phyloP scores from a whole-genome alignment of 2,113 vertebrate species.

The Rhombomys opimus region DNA sequence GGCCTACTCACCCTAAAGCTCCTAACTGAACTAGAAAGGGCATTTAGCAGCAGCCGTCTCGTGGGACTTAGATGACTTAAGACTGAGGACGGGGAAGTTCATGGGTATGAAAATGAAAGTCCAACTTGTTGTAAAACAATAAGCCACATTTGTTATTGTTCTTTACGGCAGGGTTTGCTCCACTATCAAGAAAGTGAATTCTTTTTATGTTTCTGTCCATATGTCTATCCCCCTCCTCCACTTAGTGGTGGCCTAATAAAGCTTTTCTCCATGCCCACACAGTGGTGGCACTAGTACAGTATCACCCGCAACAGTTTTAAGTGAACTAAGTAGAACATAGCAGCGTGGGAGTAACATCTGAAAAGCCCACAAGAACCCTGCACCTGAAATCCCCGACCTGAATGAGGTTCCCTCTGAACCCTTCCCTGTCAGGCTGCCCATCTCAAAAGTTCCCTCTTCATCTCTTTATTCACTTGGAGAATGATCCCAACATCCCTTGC shows the following conservation, averaged over 20 bases:
- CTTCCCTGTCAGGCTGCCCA: not conserved
- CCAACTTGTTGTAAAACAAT: not conserved
- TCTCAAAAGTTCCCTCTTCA: not conserved
- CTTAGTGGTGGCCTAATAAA: not conserved
- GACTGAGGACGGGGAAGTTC: constrained; percentile 22
- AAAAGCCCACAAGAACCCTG: not conserved
- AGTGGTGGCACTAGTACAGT: not conserved
- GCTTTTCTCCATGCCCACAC: too few relatives aligned
- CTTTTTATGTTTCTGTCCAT: not conserved
- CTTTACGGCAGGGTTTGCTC: not conserved
- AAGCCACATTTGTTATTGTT: not conserved
- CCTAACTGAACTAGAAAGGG: not conserved
- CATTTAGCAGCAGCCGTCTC: not conserved
- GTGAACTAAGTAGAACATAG: not conserved
- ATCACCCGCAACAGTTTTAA: not conserved
- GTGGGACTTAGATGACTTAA: not conserved
- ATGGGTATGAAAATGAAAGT: not conserved
- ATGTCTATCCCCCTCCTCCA: not conserved
- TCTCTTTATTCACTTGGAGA: not conserved
- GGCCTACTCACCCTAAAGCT: constrained; percentile 50
- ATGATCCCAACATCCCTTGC: not conserved
- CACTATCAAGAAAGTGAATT: constrained; percentile 34
- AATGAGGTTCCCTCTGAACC: too few relatives aligned
- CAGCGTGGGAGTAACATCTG: not conserved
- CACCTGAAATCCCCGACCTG: not conserved